Evolutionary conservation across 2,797 vertebrate genomes (phyloP).

Genomic region (Galaxias olidus): DNA sequence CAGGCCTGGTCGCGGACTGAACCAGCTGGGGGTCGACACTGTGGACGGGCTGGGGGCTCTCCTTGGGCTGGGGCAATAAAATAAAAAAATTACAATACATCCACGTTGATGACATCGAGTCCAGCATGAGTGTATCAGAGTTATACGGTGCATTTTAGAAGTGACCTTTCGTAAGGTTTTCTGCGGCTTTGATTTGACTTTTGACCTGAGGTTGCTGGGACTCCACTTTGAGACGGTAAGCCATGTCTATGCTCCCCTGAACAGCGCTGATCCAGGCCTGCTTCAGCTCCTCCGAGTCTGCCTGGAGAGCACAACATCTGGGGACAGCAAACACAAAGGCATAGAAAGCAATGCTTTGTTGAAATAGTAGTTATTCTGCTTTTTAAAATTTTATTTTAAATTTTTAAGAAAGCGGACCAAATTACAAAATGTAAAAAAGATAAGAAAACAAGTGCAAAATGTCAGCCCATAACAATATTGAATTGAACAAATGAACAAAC

Average conservation of each 20-base stretch:
- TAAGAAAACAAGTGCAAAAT: background rate
- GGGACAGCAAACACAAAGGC: background rate
- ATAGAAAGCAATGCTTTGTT: too few species aligned
- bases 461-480: background rate
- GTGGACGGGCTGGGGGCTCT: conserved; percentile 19
- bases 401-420: too few species aligned
- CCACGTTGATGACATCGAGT: background rate
- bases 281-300: conserved; percentile 71
- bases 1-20: conserved; percentile 16
- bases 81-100: conserved; percentile 4
- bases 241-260: conserved; percentile 75
- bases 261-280: conserved; percentile 68
- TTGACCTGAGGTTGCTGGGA: conserved; percentile 36
- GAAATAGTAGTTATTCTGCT: too few species aligned
- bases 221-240: conserved; percentile 61
- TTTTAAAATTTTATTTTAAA: too few species aligned
- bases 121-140: background rate
- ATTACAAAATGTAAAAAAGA: too few species aligned
- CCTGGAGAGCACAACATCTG: conserved; percentile 75
- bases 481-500: background rate
- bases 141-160: background rate
- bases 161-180: background rate
- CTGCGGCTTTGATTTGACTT: background rate
- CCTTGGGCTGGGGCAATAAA: conserved; percentile 46
- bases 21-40: conserved; percentile 10